Conservation (phyloP, 2,797 vertebrate genomes). For the Galaxias olidus region DNA sequence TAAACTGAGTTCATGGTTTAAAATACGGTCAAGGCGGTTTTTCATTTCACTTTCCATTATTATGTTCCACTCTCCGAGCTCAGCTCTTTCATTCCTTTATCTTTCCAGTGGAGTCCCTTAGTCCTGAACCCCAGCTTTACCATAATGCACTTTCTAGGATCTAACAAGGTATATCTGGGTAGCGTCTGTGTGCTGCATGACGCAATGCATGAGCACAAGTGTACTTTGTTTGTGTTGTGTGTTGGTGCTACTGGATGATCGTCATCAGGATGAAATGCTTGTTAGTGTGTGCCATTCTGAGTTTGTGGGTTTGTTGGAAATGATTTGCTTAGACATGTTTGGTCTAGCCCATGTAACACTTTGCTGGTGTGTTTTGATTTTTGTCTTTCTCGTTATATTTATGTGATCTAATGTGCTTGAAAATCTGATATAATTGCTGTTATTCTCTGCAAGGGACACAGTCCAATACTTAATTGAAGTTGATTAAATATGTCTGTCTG, state of each 20-base stretch:
- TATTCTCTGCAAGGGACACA: constrained; percentile 10
- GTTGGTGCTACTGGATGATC: neutral
- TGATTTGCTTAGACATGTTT: neutral
- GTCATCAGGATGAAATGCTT: too few species aligned
- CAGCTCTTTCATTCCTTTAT: constrained; percentile 70
- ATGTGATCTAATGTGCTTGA: constrained; percentile 8
- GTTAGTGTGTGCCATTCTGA: too few species aligned
- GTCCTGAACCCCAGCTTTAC: constrained; percentile 99
- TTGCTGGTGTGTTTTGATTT: neutral
- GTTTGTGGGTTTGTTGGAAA: neutral
- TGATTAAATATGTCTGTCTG: neutral
- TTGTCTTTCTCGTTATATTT: neutral
- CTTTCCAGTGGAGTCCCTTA: constrained; percentile 98
- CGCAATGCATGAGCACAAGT: constrained; percentile 65
- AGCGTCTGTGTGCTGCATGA: constrained; percentile 76
- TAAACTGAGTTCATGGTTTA: neutral
- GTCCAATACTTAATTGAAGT: constrained; percentile 1
- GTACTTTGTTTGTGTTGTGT: constrained; percentile 19
- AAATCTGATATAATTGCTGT: constrained; percentile 19
- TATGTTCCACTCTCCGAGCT: constrained; percentile 41
- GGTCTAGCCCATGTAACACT: neutral
- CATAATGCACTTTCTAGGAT: constrained; percentile 99
- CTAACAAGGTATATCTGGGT: constrained; percentile 89
- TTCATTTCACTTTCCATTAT: neutral
- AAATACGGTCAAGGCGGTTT: neutral